These are phyloP conservation scores for Drosophila ficusphila DNA, from an alignment of 1,140 invertebrate genomes.

Conservation along the genomic window DNA sequence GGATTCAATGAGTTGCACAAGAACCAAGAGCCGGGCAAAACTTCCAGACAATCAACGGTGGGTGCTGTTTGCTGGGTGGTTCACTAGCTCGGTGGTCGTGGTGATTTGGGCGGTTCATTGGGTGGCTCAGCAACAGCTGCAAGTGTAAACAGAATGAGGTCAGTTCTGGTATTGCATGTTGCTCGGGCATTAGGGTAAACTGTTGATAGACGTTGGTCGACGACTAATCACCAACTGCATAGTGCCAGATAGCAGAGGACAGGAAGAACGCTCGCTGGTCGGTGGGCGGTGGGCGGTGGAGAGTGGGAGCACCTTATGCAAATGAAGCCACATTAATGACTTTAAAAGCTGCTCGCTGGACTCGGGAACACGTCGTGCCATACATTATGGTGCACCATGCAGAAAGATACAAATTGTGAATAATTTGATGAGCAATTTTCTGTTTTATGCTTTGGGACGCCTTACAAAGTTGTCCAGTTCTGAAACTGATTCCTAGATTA, in stretches of 20 bases:
- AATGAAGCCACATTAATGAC: slow-evolving; percentile 75
- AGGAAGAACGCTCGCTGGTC: too few relatives aligned
- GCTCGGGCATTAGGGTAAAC: slow-evolving; percentile 73
- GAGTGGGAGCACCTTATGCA: slow-evolving; percentile 46
- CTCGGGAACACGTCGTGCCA: slow-evolving; percentile 6
- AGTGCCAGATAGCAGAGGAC: slow-evolving; percentile 1
- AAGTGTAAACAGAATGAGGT: slow-evolving; percentile 75
- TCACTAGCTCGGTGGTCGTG: background rate
- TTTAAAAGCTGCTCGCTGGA: slow-evolving; percentile 35
- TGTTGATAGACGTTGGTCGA: slow-evolving; percentile 71
- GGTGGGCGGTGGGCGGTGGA: background rate
- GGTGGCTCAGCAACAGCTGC: slow-evolving; percentile 67
- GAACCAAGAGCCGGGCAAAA: slow-evolving; percentile 33
- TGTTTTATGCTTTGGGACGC: background rate
- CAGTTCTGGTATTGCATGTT: slow-evolving; percentile 75
- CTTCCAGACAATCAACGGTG: slow-evolving; percentile 40
- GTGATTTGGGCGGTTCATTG: background rate
- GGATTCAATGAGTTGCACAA: slow-evolving; percentile 50
- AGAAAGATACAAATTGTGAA: slow-evolving; percentile 6
- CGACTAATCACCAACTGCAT: slow-evolving; percentile 72
- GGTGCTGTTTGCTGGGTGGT: background rate
- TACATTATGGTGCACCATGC: background rate
- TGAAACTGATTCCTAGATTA: too few relatives aligned
- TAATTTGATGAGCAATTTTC: background rate
- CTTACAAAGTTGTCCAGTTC: background rate